phyloP scores from a whole-genome alignment of 2,888 invertebrate genomes.

The Plebejus argus region DNA sequence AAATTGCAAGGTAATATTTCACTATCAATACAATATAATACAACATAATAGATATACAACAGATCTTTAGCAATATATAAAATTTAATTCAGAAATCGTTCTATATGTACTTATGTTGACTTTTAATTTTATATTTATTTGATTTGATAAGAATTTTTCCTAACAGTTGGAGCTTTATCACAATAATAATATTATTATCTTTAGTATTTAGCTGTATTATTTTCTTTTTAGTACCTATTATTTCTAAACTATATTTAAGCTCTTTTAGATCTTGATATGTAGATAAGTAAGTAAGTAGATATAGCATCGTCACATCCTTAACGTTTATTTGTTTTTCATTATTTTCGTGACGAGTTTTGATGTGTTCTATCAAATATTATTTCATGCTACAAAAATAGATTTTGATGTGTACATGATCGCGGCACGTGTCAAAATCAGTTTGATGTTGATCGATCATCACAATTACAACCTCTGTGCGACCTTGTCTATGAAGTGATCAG shows the following conservation, averaged over 20 bases:
- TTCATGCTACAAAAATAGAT: conserved; percentile 6
- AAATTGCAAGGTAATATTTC: neutral
- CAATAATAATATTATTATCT: too few relatives aligned
- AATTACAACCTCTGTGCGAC: conserved; percentile 23
- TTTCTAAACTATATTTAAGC: neutral
- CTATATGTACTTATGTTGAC: too few relatives aligned
- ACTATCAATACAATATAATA: neutral
- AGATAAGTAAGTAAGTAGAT: neutral
- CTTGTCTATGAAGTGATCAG: conserved; percentile 23
- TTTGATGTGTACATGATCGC: conserved; percentile 1
- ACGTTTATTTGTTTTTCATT: neutral
- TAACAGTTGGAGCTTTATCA: too few relatives aligned
- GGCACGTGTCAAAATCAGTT: conserved; percentile 19
- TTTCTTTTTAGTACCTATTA: neutral
- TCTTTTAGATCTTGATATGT: neutral
- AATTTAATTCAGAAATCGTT: too few relatives aligned
- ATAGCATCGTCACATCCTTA: neutral
- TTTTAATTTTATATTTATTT: neutral
- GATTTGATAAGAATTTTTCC: too few relatives aligned
- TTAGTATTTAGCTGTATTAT: too few relatives aligned
- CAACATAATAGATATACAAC: neutral
- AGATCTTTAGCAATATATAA: too few relatives aligned
- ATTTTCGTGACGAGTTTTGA: neutral
- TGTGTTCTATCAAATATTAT: neutral
- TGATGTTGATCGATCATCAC: conserved; percentile 17